These are phyloP conservation scores for Actinernus sp. DNA, from an alignment of 92 coral and sea anemone species.

Conservation along the genomic window DNA sequence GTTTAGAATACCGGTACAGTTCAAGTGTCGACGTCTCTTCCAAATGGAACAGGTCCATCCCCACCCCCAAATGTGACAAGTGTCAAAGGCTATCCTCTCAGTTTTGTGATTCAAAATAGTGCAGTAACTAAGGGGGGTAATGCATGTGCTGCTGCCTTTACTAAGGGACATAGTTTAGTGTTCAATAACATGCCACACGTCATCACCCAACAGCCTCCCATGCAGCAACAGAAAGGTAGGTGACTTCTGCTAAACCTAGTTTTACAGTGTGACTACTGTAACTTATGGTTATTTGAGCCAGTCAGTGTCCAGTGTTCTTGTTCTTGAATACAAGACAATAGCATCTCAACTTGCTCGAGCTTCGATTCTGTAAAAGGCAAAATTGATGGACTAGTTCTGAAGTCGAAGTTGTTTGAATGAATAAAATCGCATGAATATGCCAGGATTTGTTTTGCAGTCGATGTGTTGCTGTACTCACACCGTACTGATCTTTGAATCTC, in stretches of 20 bases:
- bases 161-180: slow-evolving; percentile 85
- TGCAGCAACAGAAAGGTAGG: slow-evolving; percentile 80
- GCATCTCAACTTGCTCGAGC: no score
- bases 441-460: no score
- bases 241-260: background rate
- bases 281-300: no score
- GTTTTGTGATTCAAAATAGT: slow-evolving; percentile 86
- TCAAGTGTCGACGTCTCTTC: slow-evolving; percentile 74
- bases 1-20: slow-evolving; percentile 62
- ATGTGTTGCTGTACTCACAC: no score
- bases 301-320: no score
- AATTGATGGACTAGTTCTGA: no score
- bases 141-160: slow-evolving; percentile 58
- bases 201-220: slow-evolving; percentile 79
- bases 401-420: no score
- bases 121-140: slow-evolving; percentile 47
- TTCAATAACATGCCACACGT: slow-evolving; percentile 87
- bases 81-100: slow-evolving; percentile 82
- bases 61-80: slow-evolving; percentile 82
- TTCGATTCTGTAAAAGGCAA: no score
- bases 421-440: no score
- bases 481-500: no score
- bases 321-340: no score
- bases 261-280: no score
- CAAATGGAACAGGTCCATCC: slow-evolving; percentile 95